These are phyloP conservation scores for Tamias sibiricus DNA, from an alignment of 2,113 vertebrate species.

Conservation along the genomic window DNA sequence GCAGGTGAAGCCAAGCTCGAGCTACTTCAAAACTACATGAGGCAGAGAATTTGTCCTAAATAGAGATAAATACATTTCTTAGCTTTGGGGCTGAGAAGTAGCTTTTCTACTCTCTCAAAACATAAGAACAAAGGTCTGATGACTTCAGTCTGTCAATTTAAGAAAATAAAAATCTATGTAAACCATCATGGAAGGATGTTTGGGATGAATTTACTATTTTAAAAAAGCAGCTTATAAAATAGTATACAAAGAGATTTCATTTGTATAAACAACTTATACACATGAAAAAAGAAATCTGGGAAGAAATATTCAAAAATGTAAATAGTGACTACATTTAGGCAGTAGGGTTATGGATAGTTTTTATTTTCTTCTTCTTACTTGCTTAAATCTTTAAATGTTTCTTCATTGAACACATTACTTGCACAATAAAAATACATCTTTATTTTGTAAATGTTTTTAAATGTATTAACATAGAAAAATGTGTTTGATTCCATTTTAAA, in stretches of 20 bases:
- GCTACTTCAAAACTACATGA: neutral
- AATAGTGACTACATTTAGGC: neutral
- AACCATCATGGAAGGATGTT: neutral
- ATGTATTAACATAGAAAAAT: neutral
- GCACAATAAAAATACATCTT: neutral
- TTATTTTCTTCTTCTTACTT: slow-evolving; percentile 16
- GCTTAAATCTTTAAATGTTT: slow-evolving; percentile 13
- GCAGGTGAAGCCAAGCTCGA: neutral
- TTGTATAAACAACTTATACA: neutral
- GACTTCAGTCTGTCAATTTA: neutral
- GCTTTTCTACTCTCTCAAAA: neutral
- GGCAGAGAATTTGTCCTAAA: neutral
- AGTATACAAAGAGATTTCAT: neutral
- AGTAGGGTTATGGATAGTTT: neutral
- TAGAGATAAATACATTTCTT: neutral
- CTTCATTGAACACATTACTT: neutral
- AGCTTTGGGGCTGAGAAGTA: neutral
- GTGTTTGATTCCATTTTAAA: neutral
- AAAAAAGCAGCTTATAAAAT: neutral
- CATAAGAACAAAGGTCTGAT: neutral
- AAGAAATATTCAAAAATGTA: slow-evolving; percentile 34
- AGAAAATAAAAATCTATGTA: neutral
- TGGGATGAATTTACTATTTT: neutral
- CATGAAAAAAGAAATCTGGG: neutral
- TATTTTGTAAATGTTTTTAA: neutral